These are phyloP conservation scores for Cydia strobilella DNA, from an alignment of 1,140 invertebrate genomes.

Conservation along the genomic window DNA sequence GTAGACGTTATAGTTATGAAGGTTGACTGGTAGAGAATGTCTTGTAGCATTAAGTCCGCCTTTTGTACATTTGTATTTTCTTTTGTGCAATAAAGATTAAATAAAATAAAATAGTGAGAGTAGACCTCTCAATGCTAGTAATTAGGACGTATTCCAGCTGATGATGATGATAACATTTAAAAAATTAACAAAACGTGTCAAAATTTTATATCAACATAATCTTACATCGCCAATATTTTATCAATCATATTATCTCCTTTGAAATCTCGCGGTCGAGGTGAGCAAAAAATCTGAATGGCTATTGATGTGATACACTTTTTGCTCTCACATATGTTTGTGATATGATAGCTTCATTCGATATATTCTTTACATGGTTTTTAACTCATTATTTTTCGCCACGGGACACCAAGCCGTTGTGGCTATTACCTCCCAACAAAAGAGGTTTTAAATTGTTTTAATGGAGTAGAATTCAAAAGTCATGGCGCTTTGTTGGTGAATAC, in stretches of 20 bases:
- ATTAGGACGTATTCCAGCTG: no score
- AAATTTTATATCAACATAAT: neutral
- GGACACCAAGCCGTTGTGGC: conserved; percentile 61
- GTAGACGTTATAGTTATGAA: no score
- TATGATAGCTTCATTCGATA: conserved; percentile 75
- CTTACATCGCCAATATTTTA: neutral
- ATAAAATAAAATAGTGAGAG: no score
- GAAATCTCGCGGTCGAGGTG: conserved; percentile 1
- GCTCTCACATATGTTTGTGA: conserved; percentile 61
- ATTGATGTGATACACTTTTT: conserved; percentile 50
- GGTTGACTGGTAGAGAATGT: no score
- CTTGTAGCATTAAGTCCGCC: no score
- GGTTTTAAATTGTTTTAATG: conserved; percentile 77
- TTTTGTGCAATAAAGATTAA: no score
- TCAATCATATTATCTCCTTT: neutral
- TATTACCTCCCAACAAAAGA: conserved; percentile 61
- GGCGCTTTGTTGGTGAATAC: conserved; percentile 62
- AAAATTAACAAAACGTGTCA: no score
- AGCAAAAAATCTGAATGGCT: conserved; percentile 31
- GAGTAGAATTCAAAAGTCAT: conserved; percentile 66
- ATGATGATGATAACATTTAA: no score
- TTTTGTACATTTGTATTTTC: no score
- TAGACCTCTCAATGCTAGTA: no score
- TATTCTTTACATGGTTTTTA: conserved; percentile 56
- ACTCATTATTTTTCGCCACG: conserved; percentile 72